A percentile compares a stretch with the other conserved stretches of the same genome.
Evolutionary conservation across 1,140 invertebrate species (phyloP).

Genomic region (Leptinotarsa defecta): DNA sequence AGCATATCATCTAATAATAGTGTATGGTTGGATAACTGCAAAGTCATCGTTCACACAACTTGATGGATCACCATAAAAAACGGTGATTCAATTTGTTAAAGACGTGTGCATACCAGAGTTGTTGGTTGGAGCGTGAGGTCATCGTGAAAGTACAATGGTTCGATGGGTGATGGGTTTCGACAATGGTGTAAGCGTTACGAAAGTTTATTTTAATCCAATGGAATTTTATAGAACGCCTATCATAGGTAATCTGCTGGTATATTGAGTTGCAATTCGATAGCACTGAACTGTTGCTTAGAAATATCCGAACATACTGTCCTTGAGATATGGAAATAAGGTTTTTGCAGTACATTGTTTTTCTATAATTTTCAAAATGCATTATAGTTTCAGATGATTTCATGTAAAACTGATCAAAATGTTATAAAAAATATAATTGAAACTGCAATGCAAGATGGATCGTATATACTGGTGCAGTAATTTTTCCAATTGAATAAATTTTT

Average conservation of each 20-base stretch:
- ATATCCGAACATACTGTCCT: too few relatives aligned
- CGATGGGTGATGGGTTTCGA: not conserved
- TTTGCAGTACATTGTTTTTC: too few relatives aligned
- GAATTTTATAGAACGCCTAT: not conserved
- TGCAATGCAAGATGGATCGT: too few relatives aligned
- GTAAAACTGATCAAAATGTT: too few relatives aligned
- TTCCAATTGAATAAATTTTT: too few relatives aligned
- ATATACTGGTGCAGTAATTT: too few relatives aligned
- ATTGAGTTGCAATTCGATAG: too few relatives aligned
- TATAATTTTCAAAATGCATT: too few relatives aligned
- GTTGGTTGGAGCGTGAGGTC: slow-evolving; percentile 1
- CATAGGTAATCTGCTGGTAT: not conserved
- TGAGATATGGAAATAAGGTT: too few relatives aligned
- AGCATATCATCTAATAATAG: not conserved
- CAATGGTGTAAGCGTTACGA: not conserved
- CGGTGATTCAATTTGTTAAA: not conserved
- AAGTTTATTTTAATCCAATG: not conserved
- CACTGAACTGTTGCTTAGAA: too few relatives aligned
- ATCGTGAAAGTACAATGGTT: slow-evolving; percentile 8
- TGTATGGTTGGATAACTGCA: not conserved
- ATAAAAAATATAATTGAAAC: too few relatives aligned
- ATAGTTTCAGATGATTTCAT: too few relatives aligned
- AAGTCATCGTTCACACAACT: not conserved
- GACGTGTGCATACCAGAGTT: slow-evolving; percentile 4
- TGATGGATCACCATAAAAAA: slow-evolving; percentile 3